phyloP scores from a whole-genome alignment of 2,797 vertebrate species.

The Chelon auratus region DNA sequence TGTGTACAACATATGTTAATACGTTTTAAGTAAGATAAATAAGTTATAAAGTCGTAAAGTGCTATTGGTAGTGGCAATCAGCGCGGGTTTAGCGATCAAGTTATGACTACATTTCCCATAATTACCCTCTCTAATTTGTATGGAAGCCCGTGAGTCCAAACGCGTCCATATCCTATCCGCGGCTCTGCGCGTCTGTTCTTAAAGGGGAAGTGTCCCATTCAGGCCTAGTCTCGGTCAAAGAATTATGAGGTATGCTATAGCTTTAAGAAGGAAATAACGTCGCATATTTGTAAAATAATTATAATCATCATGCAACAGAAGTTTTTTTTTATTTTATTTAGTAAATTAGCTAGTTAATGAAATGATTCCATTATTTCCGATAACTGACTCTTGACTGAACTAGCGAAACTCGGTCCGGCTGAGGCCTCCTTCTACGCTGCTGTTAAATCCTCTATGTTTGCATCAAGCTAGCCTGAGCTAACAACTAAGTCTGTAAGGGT shows the following conservation, averaged over 20 bases:
- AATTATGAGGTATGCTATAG: conserved; percentile 56
- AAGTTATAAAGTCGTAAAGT: no score
- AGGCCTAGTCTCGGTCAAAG: conserved; percentile 10
- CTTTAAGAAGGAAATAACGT: conserved; percentile 65
- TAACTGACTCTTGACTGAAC: conserved; percentile 12
- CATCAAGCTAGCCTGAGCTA: conserved; percentile 2
- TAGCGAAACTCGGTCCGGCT: conserved; percentile 33
- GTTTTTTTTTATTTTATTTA: conserved; percentile 2
- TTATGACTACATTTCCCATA: conserved; percentile 42
- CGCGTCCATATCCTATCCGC: not conserved
- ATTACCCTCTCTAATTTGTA: not conserved
- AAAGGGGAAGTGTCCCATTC: conserved; percentile 62
- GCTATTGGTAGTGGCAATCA: no score
- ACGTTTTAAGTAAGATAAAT: no score
- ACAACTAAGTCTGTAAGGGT: not conserved
- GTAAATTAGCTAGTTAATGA: not conserved
- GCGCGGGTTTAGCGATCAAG: no score
- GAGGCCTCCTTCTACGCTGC: conserved; percentile 23
- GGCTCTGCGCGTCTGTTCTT: conserved; percentile 30
- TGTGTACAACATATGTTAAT: no score
- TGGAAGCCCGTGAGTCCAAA: conserved; percentile 41
- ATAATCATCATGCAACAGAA: not conserved
- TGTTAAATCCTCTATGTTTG: not conserved
- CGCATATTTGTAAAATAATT: conserved; percentile 38
- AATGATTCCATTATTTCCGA: not conserved